These are phyloP conservation scores for Rhagologus leucostigma DNA, from an alignment of 2,113 vertebrate genomes.

Conservation along the genomic window DNA sequence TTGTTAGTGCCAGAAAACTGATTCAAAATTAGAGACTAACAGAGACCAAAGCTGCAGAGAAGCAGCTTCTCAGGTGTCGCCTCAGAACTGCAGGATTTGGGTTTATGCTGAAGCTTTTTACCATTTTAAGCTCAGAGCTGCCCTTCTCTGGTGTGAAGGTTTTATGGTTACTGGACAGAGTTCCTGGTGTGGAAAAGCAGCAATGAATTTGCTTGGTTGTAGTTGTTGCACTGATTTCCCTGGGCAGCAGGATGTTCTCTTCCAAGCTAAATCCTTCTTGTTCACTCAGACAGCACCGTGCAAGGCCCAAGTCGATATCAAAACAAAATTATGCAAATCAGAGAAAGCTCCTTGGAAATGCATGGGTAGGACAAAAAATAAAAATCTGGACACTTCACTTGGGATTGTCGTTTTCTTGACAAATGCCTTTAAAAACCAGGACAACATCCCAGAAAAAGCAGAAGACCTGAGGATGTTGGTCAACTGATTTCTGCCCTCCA, in stretches of 20 bases:
- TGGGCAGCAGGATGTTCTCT: neutral
- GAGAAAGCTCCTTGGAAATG: conserved; percentile 47
- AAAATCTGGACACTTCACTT: neutral
- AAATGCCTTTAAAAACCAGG: neutral
- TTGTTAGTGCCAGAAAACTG: neutral
- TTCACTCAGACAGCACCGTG: neutral
- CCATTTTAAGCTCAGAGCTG: neutral
- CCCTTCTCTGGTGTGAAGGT: neutral
- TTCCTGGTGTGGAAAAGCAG: neutral
- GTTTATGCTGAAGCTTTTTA: neutral
- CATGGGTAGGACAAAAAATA: neutral
- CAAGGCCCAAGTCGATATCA: neutral
- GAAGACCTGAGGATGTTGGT: neutral
- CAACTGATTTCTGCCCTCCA: neutral
- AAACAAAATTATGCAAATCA: conserved; percentile 19
- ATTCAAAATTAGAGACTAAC: neutral
- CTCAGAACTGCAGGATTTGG: neutral
- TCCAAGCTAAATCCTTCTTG: neutral
- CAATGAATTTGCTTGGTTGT: neutral
- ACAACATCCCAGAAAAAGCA: neutral
- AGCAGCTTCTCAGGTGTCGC: neutral
- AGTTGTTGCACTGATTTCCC: neutral
- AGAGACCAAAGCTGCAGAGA: neutral
- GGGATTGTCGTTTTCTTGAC: neutral
- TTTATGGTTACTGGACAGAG: neutral